Evolutionary conservation across 2,113 vertebrate species (phyloP).

Genomic region (Sula dactylatra): DNA sequence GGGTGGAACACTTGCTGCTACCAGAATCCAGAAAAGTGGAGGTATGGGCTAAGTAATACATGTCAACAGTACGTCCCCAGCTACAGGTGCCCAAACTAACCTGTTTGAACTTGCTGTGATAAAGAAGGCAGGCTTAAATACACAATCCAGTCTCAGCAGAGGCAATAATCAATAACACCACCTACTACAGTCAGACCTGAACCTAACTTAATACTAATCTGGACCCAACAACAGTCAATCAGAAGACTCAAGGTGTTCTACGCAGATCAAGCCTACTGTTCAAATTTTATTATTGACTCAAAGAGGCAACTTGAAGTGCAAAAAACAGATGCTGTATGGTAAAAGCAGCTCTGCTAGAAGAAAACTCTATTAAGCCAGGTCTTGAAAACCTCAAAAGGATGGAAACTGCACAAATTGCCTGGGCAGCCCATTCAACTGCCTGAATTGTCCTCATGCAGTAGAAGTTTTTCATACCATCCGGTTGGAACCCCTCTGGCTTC

Average conservation of each 20-base stretch:
- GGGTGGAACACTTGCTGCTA: not conserved
- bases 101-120: not conserved
- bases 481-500: not conserved
- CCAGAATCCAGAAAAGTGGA: not conserved
- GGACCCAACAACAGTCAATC: not conserved
- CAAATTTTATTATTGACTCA: not conserved
- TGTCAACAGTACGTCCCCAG: rapidly evolving
- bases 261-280: not conserved
- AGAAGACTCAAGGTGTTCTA: not conserved
- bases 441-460: not conserved
- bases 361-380: not conserved
- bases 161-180: not conserved
- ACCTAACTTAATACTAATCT: not conserved
- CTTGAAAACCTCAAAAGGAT: not conserved
- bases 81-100: rapidly evolving
- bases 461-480: not conserved
- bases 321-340: not conserved
- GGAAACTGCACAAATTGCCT: not conserved
- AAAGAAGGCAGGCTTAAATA: not conserved
- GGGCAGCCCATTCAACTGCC: not conserved
- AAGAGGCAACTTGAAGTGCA: not conserved
- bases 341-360: not conserved
- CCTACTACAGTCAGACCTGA: not conserved
- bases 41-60: not conserved
- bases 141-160: not conserved